These are phyloP conservation scores for Whitmania pigra DNA, from an alignment of 1,140 invertebrate genomes.

Conservation along the genomic window DNA sequence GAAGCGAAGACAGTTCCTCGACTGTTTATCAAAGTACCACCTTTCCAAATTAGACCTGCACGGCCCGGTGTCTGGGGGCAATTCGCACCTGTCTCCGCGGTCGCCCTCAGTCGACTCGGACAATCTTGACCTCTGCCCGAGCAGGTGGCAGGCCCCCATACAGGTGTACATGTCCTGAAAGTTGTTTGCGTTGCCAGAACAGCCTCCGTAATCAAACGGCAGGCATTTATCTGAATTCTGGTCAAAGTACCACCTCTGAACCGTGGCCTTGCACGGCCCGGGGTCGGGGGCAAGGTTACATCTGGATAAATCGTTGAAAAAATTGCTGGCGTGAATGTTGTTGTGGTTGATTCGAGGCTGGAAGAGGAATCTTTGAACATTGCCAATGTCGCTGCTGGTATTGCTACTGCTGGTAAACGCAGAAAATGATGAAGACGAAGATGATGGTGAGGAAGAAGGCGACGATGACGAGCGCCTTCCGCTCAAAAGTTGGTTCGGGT, in stretches of 20 bases:
- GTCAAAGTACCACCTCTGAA: constrained; percentile 26
- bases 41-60: constrained; percentile 49
- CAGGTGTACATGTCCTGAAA: constrained; percentile 21
- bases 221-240: constrained; percentile 23
- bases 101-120: background rate
- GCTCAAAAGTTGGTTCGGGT: background rate
- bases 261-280: constrained; percentile 23
- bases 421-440: no score
- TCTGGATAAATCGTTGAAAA: background rate
- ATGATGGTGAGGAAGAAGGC: no score
- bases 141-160: background rate
- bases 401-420: no score
- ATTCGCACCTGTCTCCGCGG: constrained; percentile 44
- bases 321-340: no score
- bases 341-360: no score
- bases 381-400: no score
- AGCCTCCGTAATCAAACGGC: constrained; percentile 27
- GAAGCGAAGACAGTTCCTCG: constrained; percentile 31
- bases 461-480: no score
- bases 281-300: constrained; percentile 14
- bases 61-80: constrained; percentile 50
- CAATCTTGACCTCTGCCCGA: background rate
- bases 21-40: constrained; percentile 31
- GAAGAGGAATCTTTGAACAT: no score
- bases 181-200: constrained; percentile 28